A percentile compares a stretch with the other conserved stretches of the same genome.
Evolutionary conservation across 1,140 invertebrate genomes (phyloP).

Genomic region (Berghia stephanieae): DNA sequence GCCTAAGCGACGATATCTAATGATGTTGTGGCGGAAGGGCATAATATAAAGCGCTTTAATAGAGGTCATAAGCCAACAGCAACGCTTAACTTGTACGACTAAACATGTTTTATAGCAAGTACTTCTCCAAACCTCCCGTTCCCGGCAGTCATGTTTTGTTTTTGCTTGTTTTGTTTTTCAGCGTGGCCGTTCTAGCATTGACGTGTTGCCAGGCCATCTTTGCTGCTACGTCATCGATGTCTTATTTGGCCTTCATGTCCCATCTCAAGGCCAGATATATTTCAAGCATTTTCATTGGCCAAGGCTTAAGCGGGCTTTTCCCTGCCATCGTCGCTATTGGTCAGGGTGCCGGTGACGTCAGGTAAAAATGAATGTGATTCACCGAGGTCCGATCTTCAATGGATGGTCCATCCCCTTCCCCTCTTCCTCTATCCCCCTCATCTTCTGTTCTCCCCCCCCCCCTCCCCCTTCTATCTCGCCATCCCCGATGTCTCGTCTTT

Average conservation of each 20-base stretch:
- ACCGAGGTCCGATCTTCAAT: neutral
- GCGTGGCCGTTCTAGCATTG: constrained; percentile 78
- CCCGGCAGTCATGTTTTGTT: too few species aligned
- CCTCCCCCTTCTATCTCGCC: neutral
- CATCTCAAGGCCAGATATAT: constrained; percentile 78
- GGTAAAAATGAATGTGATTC: constrained; percentile 34
- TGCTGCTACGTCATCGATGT: constrained; percentile 89
- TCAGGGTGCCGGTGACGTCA: constrained; percentile 79
- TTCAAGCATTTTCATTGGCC: constrained; percentile 74
- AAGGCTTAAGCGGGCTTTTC: constrained; percentile 87
- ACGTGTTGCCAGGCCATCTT: constrained; percentile 84
- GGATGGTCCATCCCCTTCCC: constrained; percentile 13
- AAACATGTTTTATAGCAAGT: too few species aligned
- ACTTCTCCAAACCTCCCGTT: too few species aligned
- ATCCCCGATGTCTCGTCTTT: constrained; percentile 7
- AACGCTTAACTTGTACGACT: too few species aligned
- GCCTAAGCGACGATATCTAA: too few species aligned
- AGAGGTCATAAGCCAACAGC: too few species aligned
- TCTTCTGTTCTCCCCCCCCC: neutral
- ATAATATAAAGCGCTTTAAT: too few species aligned
- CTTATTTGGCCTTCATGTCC: constrained; percentile 89
- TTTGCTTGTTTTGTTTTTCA: too few species aligned
- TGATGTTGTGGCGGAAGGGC: too few species aligned
- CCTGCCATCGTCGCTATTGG: constrained; percentile 83
- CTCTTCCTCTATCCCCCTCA: neutral